Evolutionary conservation across 1,140 invertebrate genomes (phyloP).

Genomic region (Ceratosolen fusciceps): DNA sequence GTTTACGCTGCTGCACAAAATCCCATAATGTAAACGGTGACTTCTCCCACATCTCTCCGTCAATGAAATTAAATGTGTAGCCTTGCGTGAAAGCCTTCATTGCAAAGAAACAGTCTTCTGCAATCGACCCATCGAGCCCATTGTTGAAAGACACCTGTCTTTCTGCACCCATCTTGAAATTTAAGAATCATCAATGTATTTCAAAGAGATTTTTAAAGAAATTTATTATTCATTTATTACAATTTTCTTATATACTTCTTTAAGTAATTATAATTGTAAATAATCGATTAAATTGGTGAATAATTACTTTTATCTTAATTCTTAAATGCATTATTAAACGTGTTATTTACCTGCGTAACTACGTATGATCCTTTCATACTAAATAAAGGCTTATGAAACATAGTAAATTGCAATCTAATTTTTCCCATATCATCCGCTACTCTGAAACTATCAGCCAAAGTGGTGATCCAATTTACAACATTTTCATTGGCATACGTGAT

Average conservation of each 20-base stretch:
- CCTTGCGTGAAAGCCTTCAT: slow-evolving; percentile 91
- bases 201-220: not conserved
- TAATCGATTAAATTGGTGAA: no score
- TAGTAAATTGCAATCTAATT: slow-evolving; percentile 90
- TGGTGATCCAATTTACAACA: slow-evolving; percentile 97
- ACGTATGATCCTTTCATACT: slow-evolving; percentile 98
- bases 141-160: slow-evolving; percentile 94
- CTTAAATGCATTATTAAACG: no score
- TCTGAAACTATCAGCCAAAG: slow-evolving; percentile 94
- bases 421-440: slow-evolving; percentile 99
- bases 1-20: slow-evolving; percentile 94
- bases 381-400: slow-evolving; percentile 95
- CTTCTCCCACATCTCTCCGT: slow-evolving; percentile 98
- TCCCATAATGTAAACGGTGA: slow-evolving; percentile 95
- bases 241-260: no score
- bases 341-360: slow-evolving; percentile 86
- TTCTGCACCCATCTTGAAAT: slow-evolving; percentile 85
- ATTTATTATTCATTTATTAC: no score
- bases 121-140: slow-evolving; percentile 95
- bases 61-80: slow-evolving; percentile 92
- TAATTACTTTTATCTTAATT: no score
- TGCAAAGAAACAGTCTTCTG: slow-evolving; percentile 97
- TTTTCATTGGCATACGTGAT: slow-evolving; percentile 98
- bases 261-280: no score
- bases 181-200: not conserved